Percentiles rank a stretch among this genome's conserved stretches.
Evolutionary conservation across 1,140 invertebrate species (phyloP).

Genomic region (Melitaea cinxia): DNA sequence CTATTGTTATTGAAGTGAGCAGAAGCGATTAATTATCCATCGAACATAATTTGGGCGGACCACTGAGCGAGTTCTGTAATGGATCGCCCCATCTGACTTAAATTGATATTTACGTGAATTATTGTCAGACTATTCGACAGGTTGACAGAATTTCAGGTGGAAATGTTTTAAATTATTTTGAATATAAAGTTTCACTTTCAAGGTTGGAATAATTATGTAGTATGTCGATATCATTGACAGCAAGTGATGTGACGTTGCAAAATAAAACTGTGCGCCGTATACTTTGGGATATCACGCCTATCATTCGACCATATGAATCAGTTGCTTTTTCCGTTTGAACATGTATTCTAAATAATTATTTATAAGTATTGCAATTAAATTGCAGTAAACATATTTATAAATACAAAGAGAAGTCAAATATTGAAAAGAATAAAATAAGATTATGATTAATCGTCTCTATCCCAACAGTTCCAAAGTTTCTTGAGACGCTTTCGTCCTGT

Average conservation of each 20-base stretch:
- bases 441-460: conserved; percentile 65
- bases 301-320: no score
- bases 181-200: not conserved
- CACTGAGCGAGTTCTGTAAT: conserved; percentile 56
- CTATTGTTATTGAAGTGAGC: conserved; percentile 74
- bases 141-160: conserved; percentile 2
- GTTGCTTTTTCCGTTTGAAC: no score
- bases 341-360: no score
- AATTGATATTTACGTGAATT: conserved; percentile 41
- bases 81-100: conserved; percentile 52
- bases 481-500: conserved; percentile 40
- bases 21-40: conserved; percentile 77
- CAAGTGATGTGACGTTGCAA: no score
- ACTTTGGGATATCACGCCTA: no score
- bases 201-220: not conserved
- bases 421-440: conserved; percentile 22
- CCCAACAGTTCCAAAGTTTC: conserved; percentile 47
- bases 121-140: conserved; percentile 17
- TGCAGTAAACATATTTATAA: no score
- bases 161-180: not conserved
- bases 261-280: no score
- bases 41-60: conserved; percentile 77
- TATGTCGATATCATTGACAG: no score
- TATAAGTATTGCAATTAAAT: no score
- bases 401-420: not conserved